A percentile compares a stretch with the other conserved stretches of the same genome.
Evolutionary conservation across 2,888 invertebrate species (phyloP).

Genomic region (Gymnocheta viridis): DNA sequence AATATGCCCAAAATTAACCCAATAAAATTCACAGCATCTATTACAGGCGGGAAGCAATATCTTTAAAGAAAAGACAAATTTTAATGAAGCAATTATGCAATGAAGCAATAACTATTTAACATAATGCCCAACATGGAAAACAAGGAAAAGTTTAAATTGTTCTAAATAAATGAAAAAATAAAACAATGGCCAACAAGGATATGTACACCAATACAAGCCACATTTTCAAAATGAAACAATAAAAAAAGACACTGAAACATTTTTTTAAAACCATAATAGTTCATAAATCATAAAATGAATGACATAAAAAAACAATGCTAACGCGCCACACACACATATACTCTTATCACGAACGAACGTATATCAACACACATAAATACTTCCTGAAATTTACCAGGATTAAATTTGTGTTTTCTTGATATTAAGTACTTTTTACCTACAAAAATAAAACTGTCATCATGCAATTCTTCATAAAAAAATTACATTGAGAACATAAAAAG

Average conservation of each 20-base stretch:
- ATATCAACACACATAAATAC: constrained; percentile 9
- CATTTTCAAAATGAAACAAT: constrained; percentile 70
- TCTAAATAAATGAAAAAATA: constrained; percentile 37
- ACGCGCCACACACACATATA: background rate
- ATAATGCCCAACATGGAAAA: constrained; percentile 17
- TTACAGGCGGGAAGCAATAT: background rate
- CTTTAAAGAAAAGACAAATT: constrained; percentile 10
- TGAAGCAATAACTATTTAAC: constrained; percentile 22
- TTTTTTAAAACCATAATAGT: constrained; percentile 77
- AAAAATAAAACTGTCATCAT: constrained; percentile 42
- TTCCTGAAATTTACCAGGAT: constrained; percentile 30
- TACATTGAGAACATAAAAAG: background rate
- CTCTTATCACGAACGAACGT: background rate
- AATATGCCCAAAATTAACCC: constrained; percentile 23
- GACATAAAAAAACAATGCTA: constrained; percentile 72
- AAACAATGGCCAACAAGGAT: constrained; percentile 68
- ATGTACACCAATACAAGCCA: constrained; percentile 66
- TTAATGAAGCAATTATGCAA: constrained; percentile 25
- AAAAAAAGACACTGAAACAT: constrained; percentile 42
- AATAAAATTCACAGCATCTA: constrained; percentile 32
- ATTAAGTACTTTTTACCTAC: constrained; percentile 25
- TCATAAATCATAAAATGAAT: constrained; percentile 81
- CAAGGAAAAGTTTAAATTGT: constrained; percentile 53
- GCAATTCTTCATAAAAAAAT: background rate
- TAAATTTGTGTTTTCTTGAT: background rate